A percentile compares a stretch with the other conserved stretches of the same genome.
Evolutionary conservation across 2,888 invertebrate species (phyloP).

Genomic region (Syritta pipiens): DNA sequence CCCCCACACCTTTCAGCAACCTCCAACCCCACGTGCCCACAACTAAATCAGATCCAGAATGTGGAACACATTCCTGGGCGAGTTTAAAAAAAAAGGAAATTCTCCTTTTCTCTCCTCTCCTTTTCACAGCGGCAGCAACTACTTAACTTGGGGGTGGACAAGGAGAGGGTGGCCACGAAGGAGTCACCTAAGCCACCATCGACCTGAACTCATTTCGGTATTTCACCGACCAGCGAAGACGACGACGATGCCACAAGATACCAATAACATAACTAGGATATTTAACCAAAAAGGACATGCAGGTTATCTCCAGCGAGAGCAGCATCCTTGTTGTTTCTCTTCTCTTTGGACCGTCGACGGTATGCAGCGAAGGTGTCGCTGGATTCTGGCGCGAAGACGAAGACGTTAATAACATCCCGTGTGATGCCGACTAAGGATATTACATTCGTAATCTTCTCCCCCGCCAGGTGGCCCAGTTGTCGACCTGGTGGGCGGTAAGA

Average conservation of each 20-base stretch:
- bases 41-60: no score
- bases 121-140: no score
- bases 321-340: constrained; percentile 16
- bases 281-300: constrained; percentile 60
- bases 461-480: constrained; percentile 8
- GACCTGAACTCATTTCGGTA: no score
- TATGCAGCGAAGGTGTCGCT: constrained; percentile 28
- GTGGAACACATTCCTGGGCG: no score
- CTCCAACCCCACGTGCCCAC: no score
- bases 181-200: constrained; percentile 19
- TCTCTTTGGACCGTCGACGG: constrained; percentile 5
- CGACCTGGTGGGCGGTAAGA: constrained; percentile 22
- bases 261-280: constrained; percentile 62
- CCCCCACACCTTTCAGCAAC: no score
- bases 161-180: no score
- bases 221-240: no score
- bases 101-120: no score
- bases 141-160: no score
- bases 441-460: constrained; percentile 55
- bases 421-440: constrained; percentile 45
- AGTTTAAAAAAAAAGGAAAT: no score
- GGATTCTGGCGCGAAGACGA: constrained; percentile 5
- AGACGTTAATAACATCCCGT: constrained; percentile 49
- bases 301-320: constrained; percentile 38
- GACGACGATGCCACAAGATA: constrained; percentile 50